Evolutionary conservation across 2,888 invertebrate species (phyloP), one percentile per base, ranked within the genome.

Genomic region (Leptopilina syphax): DNA sequence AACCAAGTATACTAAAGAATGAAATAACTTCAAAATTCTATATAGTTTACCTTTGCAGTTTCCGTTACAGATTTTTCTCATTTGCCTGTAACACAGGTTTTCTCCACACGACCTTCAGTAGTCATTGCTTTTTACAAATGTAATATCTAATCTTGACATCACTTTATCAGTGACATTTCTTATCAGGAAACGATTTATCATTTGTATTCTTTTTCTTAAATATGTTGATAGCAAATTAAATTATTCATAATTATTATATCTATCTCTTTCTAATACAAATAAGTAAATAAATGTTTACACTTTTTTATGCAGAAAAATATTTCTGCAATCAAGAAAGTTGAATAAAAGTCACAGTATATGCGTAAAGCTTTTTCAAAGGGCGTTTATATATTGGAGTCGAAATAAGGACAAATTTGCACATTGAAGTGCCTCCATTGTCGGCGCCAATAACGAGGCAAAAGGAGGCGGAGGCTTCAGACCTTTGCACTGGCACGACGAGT

Each of bases 401-500:
- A 57, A 54, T 73, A 54, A 73, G 54, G 54, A 57, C 54, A 73
- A 57, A 73, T 73, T 73, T 73, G 27, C 70, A 73, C 70, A 73
- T 34, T n/a, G 57, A 50, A 73, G 70, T 54, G 70, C 4, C 78
- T 77, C 77, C 70, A 81, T 80, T 80, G 82, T 79, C 76, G 65
- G 65, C 66, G 76, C 50, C 34, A 67, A 10, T 67, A 60, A 66
- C 66, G 44, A 67, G 67, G 67, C 50, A 67, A 63, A 65, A 65
- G 67, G 77, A 67, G 67, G 67, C 57, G 50, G 54, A 67, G 34
- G 47, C 34, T 57, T 77, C 18, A 60, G 54, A 67, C 77, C 67
- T 77, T 73, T 77, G 57, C 77, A 68, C 79, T 65, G 66, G 77
- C 70, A 34, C 76, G 70, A 34, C 76, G 70, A 77, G 80, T 54